Evolutionary conservation across 2,888 invertebrate genomes (phyloP), one percentile per base, ranked within the genome.

Genomic region (Steinernema hermaphroditum): DNA sequence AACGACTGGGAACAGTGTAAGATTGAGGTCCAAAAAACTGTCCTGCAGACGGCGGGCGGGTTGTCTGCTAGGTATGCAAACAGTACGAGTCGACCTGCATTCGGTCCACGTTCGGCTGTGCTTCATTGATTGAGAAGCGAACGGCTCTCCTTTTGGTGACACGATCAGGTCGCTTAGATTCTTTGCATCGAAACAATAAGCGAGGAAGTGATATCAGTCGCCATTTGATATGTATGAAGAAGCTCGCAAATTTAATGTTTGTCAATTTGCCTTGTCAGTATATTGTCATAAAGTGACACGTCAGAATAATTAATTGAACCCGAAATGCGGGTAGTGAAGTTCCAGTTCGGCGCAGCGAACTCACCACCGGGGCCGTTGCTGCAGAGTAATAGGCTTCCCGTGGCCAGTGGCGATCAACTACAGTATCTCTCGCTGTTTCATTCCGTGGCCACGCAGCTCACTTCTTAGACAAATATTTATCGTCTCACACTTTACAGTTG

Each of bases 51-150:
- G 4, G 62, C 34, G 12, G 62, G 19, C 32, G 4, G 29, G 32
- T 29, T 34, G 62, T 32, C 62, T 32, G 62, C 32, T 62, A 62
- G 62, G 62, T 62, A 62, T 32, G 32, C 62, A 62, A 27, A 32
- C 62, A 62, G 62, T 62, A 29, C 32, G 32, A 16, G 29, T 9
- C 62, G 62, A 62, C 62, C 62, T 62, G 4, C 62, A 32, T 32
- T 32, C 62, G 22, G 27, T 62, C 62, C 62, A 62, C 62, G 62
- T 62, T 62, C 62, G 9, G 12, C 22, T 9, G 50, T 50, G 50
- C 50, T 50, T n/a, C 50, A 62, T 62, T 32, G 62, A 62, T 62
- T 62, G 62, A 62, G 62, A 62, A 62, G 29, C 62, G 62, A 27
- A 14, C 34, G 62, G 32, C 32, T 29, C 32, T 62, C 62, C 32